Evolutionary conservation across 2,888 invertebrate genomes (phyloP).

Genomic region (Chaetoderma sp.): DNA sequence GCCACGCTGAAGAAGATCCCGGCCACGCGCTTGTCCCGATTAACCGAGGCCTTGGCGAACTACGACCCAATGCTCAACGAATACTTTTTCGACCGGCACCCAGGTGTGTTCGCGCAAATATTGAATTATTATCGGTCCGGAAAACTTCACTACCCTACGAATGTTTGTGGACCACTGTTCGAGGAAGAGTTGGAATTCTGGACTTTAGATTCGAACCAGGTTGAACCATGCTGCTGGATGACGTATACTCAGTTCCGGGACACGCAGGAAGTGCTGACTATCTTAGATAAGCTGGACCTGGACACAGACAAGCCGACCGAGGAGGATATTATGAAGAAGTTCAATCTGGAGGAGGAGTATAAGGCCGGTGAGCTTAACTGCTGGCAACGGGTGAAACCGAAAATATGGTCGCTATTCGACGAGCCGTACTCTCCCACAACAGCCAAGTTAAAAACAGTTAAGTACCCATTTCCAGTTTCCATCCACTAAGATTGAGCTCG

Average conservation of each 20-base stretch:
- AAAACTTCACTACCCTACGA: conserved; percentile 98
- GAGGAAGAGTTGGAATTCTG: conserved; percentile 99
- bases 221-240: conserved; percentile 99
- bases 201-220: conserved; percentile 99
- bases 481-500: too few species aligned
- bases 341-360: conserved; percentile 76
- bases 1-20: conserved; percentile 95
- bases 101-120: conserved; percentile 94
- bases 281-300: conserved; percentile 95
- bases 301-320: conserved; percentile 97
- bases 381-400: conserved; percentile 97
- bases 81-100: conserved; percentile 97
- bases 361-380: conserved; percentile 69
- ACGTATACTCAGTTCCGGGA: conserved; percentile 91
- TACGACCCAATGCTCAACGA: conserved; percentile 99
- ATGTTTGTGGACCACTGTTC: conserved; percentile 98
- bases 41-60: conserved; percentile 97
- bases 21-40: conserved; percentile 90
- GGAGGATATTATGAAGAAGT: conserved; percentile 97
- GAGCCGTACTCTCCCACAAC: conserved; percentile 98
- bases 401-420: conserved; percentile 98
- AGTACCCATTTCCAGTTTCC: too few species aligned
- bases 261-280: conserved; percentile 98
- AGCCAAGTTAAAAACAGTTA: conserved; percentile 97
- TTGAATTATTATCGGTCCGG: conserved; percentile 98